phyloP scores from a whole-genome alignment of 2,797 vertebrate genomes.

The Bradypus variegatus region DNA sequence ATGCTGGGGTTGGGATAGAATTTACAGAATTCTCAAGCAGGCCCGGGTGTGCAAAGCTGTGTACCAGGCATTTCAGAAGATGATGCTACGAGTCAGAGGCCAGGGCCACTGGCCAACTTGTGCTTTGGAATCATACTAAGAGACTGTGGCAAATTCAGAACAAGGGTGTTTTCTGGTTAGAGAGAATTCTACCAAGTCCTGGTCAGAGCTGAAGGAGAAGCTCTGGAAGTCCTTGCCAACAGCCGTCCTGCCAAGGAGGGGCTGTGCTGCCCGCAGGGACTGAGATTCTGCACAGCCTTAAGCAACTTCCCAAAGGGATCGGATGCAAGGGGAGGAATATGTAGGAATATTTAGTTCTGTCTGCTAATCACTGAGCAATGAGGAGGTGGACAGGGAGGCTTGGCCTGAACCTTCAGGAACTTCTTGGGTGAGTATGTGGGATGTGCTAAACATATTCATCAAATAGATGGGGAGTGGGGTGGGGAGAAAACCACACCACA shows the following conservation, averaged over 20 bases:
- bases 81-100: not conserved
- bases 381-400: not conserved
- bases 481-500: not conserved
- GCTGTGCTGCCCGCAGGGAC: fast-evolving
- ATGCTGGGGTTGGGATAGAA: not conserved
- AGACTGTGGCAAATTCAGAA: not conserved
- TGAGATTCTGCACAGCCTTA: not conserved
- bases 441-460: not conserved
- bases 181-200: not conserved
- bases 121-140: not conserved
- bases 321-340: not conserved
- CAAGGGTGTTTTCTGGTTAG: not conserved
- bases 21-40: not conserved
- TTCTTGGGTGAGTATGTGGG: not conserved
- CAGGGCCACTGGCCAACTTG: not conserved
- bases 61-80: not conserved
- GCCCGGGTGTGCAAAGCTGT: not conserved
- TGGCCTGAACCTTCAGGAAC: not conserved
- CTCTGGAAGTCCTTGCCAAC: not conserved
- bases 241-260: not conserved
- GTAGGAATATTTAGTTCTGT: not conserved
- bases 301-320: not conserved
- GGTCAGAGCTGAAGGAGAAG: not conserved
- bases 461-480: not conserved
- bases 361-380: not conserved